Evolutionary conservation across 2,888 invertebrate genomes (phyloP).

Genomic region (Ormyrus rosae): DNA sequence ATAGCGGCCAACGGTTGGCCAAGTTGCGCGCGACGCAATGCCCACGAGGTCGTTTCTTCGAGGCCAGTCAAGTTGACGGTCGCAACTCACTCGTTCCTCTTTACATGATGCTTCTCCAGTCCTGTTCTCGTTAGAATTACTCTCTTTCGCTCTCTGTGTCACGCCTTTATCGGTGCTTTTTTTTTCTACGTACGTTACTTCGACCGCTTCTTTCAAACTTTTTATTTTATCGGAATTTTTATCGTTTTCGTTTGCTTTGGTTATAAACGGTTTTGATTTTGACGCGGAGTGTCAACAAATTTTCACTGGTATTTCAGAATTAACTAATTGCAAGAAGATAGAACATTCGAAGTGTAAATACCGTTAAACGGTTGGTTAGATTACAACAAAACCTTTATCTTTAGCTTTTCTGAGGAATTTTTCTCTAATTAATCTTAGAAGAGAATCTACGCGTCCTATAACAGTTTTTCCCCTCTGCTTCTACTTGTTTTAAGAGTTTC

Average conservation of each 20-base stretch:
- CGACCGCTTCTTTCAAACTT: background rate
- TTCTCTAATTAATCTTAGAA: too few species aligned
- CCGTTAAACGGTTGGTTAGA: too few species aligned
- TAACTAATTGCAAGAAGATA: too few species aligned
- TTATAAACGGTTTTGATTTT: too few species aligned
- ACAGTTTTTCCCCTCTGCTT: background rate
- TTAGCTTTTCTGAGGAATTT: too few species aligned
- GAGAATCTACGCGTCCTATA: background rate
- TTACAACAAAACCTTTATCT: too few species aligned
- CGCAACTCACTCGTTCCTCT: conserved; percentile 36
- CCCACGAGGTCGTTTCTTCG: conserved; percentile 38
- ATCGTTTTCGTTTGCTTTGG: too few species aligned
- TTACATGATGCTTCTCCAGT: background rate
- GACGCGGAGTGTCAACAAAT: too few species aligned
- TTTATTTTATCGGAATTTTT: too few species aligned
- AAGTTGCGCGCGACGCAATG: background rate
- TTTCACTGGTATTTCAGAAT: too few species aligned
- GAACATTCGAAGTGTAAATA: too few species aligned
- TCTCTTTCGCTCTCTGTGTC: background rate
- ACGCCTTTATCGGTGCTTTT: conserved; percentile 1
- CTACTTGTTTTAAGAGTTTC: background rate
- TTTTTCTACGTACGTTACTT: background rate
- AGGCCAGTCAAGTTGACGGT: conserved; percentile 61
- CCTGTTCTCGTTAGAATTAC: background rate
- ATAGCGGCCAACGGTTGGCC: conserved; percentile 11